Evolutionary conservation across 2,888 invertebrate species (phyloP).

Genomic region (Lysandra bellargus): DNA sequence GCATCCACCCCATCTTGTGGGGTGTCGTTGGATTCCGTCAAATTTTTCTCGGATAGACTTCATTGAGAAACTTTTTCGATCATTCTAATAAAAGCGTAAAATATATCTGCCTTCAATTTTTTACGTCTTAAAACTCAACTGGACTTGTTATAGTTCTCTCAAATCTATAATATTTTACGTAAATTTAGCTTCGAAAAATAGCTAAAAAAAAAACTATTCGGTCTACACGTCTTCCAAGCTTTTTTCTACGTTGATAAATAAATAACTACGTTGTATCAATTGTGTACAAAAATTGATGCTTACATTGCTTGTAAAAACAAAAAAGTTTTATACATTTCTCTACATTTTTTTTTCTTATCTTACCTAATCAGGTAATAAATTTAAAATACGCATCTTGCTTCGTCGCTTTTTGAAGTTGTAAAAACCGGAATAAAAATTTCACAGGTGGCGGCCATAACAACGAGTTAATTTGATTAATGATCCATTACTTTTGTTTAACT

Average conservation of each 20-base stretch:
- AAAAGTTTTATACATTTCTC: neutral
- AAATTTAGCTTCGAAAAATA: neutral
- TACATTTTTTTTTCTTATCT: no score
- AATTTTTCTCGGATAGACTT: constrained; percentile 51
- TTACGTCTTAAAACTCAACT: neutral
- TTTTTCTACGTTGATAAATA: neutral
- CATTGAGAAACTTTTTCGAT: constrained; percentile 61
- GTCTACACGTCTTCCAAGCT: neutral
- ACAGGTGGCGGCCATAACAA: constrained; percentile 9
- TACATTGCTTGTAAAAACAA: neutral
- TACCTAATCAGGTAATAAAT: neutral
- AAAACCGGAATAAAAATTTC: neutral
- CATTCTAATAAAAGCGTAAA: constrained; percentile 48
- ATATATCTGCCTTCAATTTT: constrained; percentile 12
- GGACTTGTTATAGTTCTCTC: neutral
- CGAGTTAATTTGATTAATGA: constrained; percentile 26
- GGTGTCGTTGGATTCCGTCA: constrained; percentile 42
- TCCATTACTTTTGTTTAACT: constrained; percentile 25
- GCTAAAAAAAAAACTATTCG: neutral
- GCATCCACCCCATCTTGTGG: no score
- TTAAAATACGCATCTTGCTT: neutral
- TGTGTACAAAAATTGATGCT: neutral
- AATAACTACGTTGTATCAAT: neutral
- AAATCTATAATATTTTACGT: neutral
- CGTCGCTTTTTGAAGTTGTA: neutral